Percentiles rank a stretch among this genome's conserved stretches.
Conservation (phyloP, 2,113 vertebrate genomes). For the Cottus gobio region DNA sequence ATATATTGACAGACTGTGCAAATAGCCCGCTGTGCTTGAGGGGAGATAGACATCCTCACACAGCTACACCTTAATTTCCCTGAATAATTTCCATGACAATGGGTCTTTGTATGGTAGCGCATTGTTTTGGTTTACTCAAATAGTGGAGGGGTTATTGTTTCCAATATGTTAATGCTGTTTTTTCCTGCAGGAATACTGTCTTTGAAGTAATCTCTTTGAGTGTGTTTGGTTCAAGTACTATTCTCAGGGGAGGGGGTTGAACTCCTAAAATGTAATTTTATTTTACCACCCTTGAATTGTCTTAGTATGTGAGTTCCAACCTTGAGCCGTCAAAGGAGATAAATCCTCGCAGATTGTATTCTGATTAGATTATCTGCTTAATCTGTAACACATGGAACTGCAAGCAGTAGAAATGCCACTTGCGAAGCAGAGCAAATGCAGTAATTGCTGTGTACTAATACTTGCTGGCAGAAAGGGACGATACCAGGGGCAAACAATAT, state of each 20-base stretch:
- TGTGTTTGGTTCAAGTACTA: constrained; percentile 68
- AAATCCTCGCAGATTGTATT: constrained; percentile 75
- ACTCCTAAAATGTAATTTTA: constrained; percentile 76
- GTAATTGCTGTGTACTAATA: constrained; percentile 59
- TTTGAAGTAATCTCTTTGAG: constrained; percentile 79
- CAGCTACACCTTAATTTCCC: constrained; percentile 58
- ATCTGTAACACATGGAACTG: constrained; percentile 71
- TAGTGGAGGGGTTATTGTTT: constrained; percentile 76
- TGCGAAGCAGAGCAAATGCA: constrained; percentile 56
- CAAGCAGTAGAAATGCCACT: constrained; percentile 47
- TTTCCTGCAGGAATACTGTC: constrained; percentile 73
- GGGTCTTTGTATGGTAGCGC: constrained; percentile 50
- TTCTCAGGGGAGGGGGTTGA: constrained; percentile 60
- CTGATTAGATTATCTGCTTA: constrained; percentile 79
- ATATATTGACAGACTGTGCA: constrained; percentile 34
- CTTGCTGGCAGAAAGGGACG: constrained; percentile 51
- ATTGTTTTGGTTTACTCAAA: constrained; percentile 73
- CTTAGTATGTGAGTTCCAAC: constrained; percentile 65
- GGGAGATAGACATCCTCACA: constrained; percentile 18
- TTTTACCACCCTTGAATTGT: constrained; percentile 62
- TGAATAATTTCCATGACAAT: constrained; percentile 75
- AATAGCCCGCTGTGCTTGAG: constrained; percentile 14
- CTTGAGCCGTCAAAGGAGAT: constrained; percentile 76
- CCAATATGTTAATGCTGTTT: constrained; percentile 76
- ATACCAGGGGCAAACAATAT: constrained; percentile 45